Evolutionary conservation across 1,140 invertebrate genomes (phyloP), one percentile per base, ranked within the genome.

Genomic region (Zaprionus capensis): DNA sequence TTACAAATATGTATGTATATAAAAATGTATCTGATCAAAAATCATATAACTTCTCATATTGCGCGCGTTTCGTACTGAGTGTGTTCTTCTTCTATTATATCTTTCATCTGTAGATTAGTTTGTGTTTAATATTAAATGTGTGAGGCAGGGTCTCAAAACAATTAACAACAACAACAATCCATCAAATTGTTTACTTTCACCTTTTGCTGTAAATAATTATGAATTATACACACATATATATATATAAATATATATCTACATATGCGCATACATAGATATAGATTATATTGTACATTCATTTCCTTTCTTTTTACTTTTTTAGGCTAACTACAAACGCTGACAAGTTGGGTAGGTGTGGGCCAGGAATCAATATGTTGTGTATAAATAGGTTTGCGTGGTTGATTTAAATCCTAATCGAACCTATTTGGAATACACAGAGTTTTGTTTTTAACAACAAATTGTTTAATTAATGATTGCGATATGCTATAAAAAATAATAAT

Each of bases 161-260:
- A 80, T 84, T 83, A 85, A 91, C 79, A 90, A 87, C 79, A 86
- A 84, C 63, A 85, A 88, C 64, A 73, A 78, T 90, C 82, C 82
- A 90, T 90, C 85, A 90, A 85, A 82, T 86, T 85, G 85, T 90
- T 90, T 90, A 90, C 85, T 90, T 90, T 90, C 85, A 90, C 85
- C 85, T 91, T 90, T 82, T 83, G 64, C 67, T 82, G 71, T 79
- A 76, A 79, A 76, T 81, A 73, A 76, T 80, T 71, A 84, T 73
- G 66, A 71, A 78, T 71, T 51, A 61, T 80, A 68, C 62, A 81
- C 79, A 74, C 17, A 70, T 71, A 87, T 69, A 80, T 77, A 72
- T 71, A 87, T 69, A 80, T 77, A 72, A 75, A 62, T 59, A 71
- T 38, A 61, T 58, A 76, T 49, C 49, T 75, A 53, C 17, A 75